Percentiles rank a stretch among this genome's conserved stretches.
These are phyloP conservation scores for Aphidius ervi DNA, from an alignment of 1,140 invertebrate species.

Conservation along the genomic window DNA sequence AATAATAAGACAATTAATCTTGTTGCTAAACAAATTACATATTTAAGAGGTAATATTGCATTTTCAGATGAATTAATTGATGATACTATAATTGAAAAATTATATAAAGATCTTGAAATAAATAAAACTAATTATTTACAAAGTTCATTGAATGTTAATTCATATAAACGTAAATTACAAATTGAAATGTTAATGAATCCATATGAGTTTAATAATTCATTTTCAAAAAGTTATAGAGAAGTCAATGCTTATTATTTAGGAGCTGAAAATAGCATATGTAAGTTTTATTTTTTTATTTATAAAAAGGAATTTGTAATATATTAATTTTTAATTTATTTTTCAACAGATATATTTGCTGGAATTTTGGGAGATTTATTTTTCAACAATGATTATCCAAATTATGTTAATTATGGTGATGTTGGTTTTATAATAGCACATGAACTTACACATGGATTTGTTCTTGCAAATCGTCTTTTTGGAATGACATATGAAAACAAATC, in stretches of 20 bases:
- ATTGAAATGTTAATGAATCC: constrained; percentile 71
- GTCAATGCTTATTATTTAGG: constrained; percentile 83
- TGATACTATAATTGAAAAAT: constrained; percentile 68
- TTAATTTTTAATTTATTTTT: constrained; percentile 19
- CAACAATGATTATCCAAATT: constrained; percentile 74
- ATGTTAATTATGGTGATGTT: constrained; percentile 89
- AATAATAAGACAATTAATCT: constrained; percentile 70
- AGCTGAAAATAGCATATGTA: constrained; percentile 80
- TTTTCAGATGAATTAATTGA: constrained; percentile 79
- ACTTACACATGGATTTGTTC: constrained; percentile 77
- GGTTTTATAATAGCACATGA: constrained; percentile 85
- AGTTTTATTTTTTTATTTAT: constrained; percentile 39
- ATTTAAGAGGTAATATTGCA: constrained; percentile 73
- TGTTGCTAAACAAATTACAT: constrained; percentile 57
- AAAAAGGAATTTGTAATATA: not conserved
- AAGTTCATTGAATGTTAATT: constrained; percentile 69
- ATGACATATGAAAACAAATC: no score
- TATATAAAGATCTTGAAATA: constrained; percentile 72
- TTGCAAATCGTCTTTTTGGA: no score
- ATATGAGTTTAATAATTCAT: constrained; percentile 81
- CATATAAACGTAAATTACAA: constrained; percentile 71
- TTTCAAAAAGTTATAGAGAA: constrained; percentile 71
- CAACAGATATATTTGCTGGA: constrained; percentile 80
- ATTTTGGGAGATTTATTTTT: constrained; percentile 88
- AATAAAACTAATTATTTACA: constrained; percentile 65